Evolutionary conservation across 2,888 invertebrate genomes (phyloP), one percentile per base, ranked within the genome.

Genomic region (Drosophila phalerata): DNA sequence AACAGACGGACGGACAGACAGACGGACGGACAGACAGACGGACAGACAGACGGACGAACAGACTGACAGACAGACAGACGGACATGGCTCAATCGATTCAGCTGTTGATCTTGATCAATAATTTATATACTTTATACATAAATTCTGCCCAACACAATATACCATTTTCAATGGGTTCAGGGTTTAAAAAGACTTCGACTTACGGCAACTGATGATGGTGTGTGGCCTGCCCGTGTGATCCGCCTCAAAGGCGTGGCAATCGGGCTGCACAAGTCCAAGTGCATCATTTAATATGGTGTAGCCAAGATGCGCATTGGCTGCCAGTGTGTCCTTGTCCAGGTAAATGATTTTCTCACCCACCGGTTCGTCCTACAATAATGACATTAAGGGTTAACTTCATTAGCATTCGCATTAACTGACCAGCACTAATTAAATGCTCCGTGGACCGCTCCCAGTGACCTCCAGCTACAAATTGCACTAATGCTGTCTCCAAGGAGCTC

Each of bases 121-220:
- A n/a, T n/a, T n/a, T n/a, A n/a, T n/a, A n/a, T n/a, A n/a, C n/a
- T n/a, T n/a, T n/a, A n/a, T n/a, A n/a, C n/a, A n/a, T n/a, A n/a
- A n/a, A n/a, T n/a, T n/a, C n/a, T n/a, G n/a, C n/a, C n/a, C n/a
- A n/a, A n/a, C n/a, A n/a, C n/a, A n/a, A n/a, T n/a, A n/a, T n/a
- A n/a, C n/a, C n/a, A n/a, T n/a, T n/a, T n/a, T n/a, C n/a, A n/a
- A n/a, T n/a, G n/a, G n/a, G n/a, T n/a, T n/a, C n/a, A n/a, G n/a
- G n/a, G n/a, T n/a, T n/a, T n/a, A n/a, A 19, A 1, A 22, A 2
- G 28, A 28, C 28, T 28, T 28, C 4, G 28, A 28, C 93, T 88
- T 88, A 93, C 92, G 92, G 40, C 92, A 93, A 65, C 91, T 92
- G 45, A 92, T 89, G 28, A 92, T 92, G 55, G 92, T 91, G 47